Conservation (phyloP, 2,888 invertebrate species). For the Ophion ellenae region DNA sequence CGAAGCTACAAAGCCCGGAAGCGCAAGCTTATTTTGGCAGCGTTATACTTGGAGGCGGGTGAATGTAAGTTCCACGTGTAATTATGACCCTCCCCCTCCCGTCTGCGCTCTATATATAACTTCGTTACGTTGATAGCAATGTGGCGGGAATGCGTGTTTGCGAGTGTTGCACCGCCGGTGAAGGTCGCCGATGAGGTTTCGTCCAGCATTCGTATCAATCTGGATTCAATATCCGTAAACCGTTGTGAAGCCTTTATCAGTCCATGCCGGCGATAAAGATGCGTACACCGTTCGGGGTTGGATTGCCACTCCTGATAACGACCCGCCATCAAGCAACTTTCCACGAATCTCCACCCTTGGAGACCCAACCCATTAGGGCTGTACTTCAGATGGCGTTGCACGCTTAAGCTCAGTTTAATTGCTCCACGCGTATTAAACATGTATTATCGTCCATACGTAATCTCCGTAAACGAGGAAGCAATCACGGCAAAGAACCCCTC, state of each 20-base stretch:
- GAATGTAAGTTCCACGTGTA: slow-evolving; percentile 25
- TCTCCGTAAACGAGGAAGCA: slow-evolving; percentile 52
- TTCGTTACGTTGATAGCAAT: background rate
- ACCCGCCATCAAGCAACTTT: slow-evolving; percentile 38
- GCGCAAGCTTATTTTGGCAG: slow-evolving; percentile 62
- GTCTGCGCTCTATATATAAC: background rate
- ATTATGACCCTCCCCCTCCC: slow-evolving; percentile 22
- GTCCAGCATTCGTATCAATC: background rate
- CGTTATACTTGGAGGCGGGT: slow-evolving; percentile 54
- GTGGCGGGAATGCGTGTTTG: background rate
- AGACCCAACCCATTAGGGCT: slow-evolving; percentile 5
- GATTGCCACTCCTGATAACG: slow-evolving; percentile 8
- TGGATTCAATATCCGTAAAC: background rate
- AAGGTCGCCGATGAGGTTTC: background rate
- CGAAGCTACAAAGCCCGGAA: slow-evolving; percentile 58
- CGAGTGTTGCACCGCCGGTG: background rate
- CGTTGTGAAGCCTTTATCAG: background rate
- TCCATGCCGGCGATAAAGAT: background rate
- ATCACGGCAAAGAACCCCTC: slow-evolving; percentile 33
- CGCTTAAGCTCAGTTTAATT: slow-evolving; percentile 57
- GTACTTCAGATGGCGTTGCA: slow-evolving; percentile 19
- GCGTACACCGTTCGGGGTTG: background rate
- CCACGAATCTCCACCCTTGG: slow-evolving; percentile 22
- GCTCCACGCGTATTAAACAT: slow-evolving; percentile 46
- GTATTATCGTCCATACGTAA: slow-evolving; percentile 42